Evolutionary conservation across 1,140 invertebrate genomes (phyloP), one percentile per base, ranked within the genome.

Genomic region (Drosophila equinoxialis): DNA sequence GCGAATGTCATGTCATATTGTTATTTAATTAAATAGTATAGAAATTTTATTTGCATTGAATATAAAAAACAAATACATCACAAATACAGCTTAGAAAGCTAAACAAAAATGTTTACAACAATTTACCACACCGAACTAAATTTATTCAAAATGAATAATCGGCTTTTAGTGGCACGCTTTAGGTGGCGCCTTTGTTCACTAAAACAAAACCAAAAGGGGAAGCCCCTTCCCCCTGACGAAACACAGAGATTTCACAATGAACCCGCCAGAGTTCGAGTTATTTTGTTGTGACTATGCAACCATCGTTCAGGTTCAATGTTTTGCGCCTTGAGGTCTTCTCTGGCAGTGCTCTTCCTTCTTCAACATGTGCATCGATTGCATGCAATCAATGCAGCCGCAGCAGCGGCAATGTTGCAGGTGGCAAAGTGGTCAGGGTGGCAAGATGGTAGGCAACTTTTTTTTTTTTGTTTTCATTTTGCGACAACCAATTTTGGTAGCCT

Each of bases 301-400:
- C 74, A 48, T 48, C 55, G 65, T 79, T 77, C 75, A 86, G 79
- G 82, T 87, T 87, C 82, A 86, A 87, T 82, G 83, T 66, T 68
- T 61, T 48, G 48, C 63, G 65, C 75, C 70, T 74, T 66, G 11
- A 51, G 35, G 14, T 72, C 35, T 41, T 26, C 39, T 7, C 17
- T 17, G 14, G 57, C 5, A 2, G 30, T n/a, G 20, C 39, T 17
- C 13, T 20, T 20, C 6, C 33, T 58, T n/a, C 23, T 48, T 33
- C 45, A 77, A 59, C 77, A 74, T 69, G 30, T 54, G 65, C 41
- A 17, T 59, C 71, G 73, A 63, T 48, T 48, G 45, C 45, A 48
- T 48, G 45, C 35, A 37, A 37, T 37, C 35, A 30, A 37, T 39
- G 37, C 37, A 39, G 37, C 17, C 20, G 6, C 33, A 35, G 33